A percentile compares a stretch with the other conserved stretches of the same genome.
These are phyloP conservation scores for Saguinus midas DNA, from an alignment of 2,113 vertebrate species.

Conservation along the genomic window DNA sequence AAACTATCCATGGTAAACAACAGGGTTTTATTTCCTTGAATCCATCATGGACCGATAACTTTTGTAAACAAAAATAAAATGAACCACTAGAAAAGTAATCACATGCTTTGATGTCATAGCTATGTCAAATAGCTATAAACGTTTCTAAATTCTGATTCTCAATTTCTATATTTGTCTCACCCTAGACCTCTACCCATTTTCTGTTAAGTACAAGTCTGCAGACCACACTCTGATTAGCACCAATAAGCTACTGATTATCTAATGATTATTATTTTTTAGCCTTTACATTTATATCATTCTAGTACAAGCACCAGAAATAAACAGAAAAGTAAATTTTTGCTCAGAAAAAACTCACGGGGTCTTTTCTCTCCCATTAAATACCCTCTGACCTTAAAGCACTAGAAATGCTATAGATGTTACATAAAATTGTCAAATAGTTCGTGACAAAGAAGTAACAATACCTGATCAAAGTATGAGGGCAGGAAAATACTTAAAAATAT, in stretches of 20 bases:
- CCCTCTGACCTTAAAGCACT: background rate
- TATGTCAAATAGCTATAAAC: background rate
- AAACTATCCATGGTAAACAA: background rate
- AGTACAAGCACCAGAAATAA: background rate
- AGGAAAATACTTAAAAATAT: background rate
- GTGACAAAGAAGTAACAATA: background rate
- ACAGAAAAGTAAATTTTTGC: background rate
- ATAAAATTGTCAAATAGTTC: background rate
- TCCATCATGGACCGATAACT: background rate
- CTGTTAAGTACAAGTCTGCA: background rate
- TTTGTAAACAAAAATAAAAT: constrained; percentile 32
- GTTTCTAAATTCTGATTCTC: background rate
- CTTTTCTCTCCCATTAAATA: constrained; percentile 5
- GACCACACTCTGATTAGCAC: background rate
- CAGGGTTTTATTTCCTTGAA: background rate
- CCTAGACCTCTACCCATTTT: background rate
- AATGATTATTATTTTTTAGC: background rate
- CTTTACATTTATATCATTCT: background rate
- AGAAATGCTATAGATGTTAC: background rate
- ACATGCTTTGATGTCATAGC: background rate
- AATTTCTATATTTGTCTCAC: background rate
- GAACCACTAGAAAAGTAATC: background rate
- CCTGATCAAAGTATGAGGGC: background rate
- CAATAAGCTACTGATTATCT: background rate
- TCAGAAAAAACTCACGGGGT: background rate